These are phyloP conservation scores for Akabosia matsudoensis DNA, from an alignment of 1,140 invertebrate genomes.

Conservation along the genomic window DNA sequence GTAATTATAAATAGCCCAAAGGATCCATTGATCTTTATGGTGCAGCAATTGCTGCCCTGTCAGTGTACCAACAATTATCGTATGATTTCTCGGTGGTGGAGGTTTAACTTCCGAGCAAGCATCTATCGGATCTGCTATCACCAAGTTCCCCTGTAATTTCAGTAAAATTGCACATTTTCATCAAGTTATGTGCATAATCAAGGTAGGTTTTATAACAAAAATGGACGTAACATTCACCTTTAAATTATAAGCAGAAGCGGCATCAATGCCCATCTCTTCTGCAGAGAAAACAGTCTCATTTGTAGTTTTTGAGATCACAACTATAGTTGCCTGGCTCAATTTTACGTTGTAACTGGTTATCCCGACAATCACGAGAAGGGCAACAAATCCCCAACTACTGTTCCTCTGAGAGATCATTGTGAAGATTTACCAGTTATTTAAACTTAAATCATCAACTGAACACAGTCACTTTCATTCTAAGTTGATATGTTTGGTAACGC, in stretches of 20 bases:
- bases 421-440: neutral
- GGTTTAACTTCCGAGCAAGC: slow-evolving; percentile 16
- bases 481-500: too few species aligned
- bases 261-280: slow-evolving; percentile 29
- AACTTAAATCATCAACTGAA: neutral
- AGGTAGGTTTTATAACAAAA: neutral
- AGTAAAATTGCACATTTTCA: neutral
- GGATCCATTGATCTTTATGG: slow-evolving; percentile 15
- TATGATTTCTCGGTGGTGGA: slow-evolving; percentile 11
- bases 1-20: slow-evolving; percentile 7
- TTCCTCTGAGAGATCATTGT: neutral
- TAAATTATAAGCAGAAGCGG: slow-evolving; percentile 22
- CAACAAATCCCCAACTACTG: neutral
- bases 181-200: neutral
- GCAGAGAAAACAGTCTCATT: slow-evolving; percentile 32
- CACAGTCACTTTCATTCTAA: too few species aligned
- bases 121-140: slow-evolving; percentile 24
- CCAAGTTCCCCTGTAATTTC: slow-evolving; percentile 4
- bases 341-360: neutral
- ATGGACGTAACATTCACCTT: slow-evolving; percentile 24
- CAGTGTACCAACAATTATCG: neutral
- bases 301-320: slow-evolving; percentile 19
- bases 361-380: neutral
- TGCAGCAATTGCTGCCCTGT: neutral
- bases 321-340: neutral